Conservation (phyloP, 2,797 vertebrate species). For the Silurus lanzhouensis region DNA sequence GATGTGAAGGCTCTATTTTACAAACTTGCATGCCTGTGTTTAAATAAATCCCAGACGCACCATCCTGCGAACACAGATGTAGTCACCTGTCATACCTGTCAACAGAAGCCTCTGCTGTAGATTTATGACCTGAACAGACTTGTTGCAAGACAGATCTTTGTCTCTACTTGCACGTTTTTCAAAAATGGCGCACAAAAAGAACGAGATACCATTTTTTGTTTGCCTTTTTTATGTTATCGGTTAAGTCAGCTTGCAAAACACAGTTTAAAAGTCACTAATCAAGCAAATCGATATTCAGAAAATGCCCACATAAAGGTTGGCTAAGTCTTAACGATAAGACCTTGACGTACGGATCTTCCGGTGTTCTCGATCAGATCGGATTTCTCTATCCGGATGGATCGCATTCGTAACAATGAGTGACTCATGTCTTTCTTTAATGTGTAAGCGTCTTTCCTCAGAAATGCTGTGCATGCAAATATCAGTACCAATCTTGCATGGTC, state of each 20-base stretch:
- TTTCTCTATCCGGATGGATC: neutral
- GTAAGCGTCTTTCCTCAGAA: neutral
- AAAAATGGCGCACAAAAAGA: neutral
- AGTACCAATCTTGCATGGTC: neutral
- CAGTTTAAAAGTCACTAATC: no score
- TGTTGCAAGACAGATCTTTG: slow-evolving; percentile 59
- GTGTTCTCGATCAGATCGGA: neutral
- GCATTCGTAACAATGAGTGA: neutral
- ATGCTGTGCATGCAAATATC: neutral
- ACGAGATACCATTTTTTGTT: neutral
- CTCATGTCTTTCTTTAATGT: neutral
- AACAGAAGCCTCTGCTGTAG: slow-evolving; percentile 52
- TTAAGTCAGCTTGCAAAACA: neutral
- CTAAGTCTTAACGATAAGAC: neutral
- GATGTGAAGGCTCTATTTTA: neutral
- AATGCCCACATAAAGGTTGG: neutral
- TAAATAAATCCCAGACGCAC: neutral
- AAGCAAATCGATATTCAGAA: neutral
- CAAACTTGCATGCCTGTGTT: neutral
- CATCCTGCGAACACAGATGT: slow-evolving; percentile 1
- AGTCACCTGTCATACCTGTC: slow-evolving; percentile 44
- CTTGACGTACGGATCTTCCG: neutral
- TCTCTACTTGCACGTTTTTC: slow-evolving; percentile 58
- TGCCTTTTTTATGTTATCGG: neutral
- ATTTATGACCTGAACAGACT: slow-evolving; percentile 65